phyloP scores from a whole-genome alignment of 2,888 invertebrate genomes.

The Mechanitis messenoides region DNA sequence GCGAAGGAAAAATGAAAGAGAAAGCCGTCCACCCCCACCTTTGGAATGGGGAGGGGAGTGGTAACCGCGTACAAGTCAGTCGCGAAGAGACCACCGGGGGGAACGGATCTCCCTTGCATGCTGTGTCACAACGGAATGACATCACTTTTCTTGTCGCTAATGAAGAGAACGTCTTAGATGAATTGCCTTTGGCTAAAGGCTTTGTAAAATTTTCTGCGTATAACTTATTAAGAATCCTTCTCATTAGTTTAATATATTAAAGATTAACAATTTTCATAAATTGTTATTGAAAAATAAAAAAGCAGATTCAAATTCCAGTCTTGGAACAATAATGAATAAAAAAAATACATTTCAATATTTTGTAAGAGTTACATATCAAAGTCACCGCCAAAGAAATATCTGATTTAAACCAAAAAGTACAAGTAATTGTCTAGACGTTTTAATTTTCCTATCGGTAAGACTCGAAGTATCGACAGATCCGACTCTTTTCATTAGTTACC shows the following conservation, averaged over 20 bases:
- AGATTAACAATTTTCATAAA: too few relatives aligned
- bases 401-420: slow-evolving; percentile 55
- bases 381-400: slow-evolving; percentile 35
- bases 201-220: slow-evolving; percentile 20
- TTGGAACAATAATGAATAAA: neutral
- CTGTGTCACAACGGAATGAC: slow-evolving; percentile 72
- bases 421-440: slow-evolving; percentile 70
- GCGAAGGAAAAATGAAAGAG: slow-evolving; percentile 78
- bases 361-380: slow-evolving; percentile 14
- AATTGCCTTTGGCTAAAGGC: slow-evolving; percentile 46
- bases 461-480: slow-evolving; percentile 59
- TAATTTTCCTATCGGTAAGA: slow-evolving; percentile 72
- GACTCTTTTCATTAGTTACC: slow-evolving; percentile 64
- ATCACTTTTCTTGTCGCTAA: slow-evolving; percentile 76
- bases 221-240: slow-evolving; percentile 6
- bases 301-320: neutral
- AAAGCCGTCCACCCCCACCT: slow-evolving; percentile 69
- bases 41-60: slow-evolving; percentile 45
- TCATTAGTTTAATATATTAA: slow-evolving; percentile 7
- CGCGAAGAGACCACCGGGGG: slow-evolving; percentile 64
- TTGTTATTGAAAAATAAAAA: too few relatives aligned
- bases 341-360: neutral
- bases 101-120: slow-evolving; percentile 60
- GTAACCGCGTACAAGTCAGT: slow-evolving; percentile 67
- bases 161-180: slow-evolving; percentile 71